These are phyloP conservation scores for Acutogordius australiensis DNA, from an alignment of 2,888 invertebrate genomes.

Conservation along the genomic window DNA sequence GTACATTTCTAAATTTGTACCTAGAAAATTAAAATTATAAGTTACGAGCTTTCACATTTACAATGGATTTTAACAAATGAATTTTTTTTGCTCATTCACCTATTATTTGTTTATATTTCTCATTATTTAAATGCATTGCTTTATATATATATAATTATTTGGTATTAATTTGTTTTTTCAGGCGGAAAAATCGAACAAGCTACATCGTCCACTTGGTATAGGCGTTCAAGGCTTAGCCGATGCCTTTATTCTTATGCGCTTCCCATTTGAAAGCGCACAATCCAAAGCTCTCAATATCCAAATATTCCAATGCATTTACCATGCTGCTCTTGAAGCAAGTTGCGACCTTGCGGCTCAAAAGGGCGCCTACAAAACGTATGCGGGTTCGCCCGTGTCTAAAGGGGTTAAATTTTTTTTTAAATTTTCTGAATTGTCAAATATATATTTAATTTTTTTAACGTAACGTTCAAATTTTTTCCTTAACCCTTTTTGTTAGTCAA, in stretches of 20 bases:
- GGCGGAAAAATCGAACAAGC: slow-evolving; percentile 44
- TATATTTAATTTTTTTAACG: too few relatives aligned
- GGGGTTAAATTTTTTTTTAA: too few relatives aligned
- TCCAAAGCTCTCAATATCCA: slow-evolving; percentile 59
- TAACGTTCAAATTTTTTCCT: too few relatives aligned
- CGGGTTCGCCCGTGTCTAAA: slow-evolving; percentile 65
- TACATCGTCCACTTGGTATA: slow-evolving; percentile 41
- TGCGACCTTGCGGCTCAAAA: slow-evolving; percentile 56
- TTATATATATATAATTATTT: background rate
- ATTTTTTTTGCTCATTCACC: too few relatives aligned
- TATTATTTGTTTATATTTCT: too few relatives aligned
- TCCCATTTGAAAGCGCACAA: slow-evolving; percentile 60
- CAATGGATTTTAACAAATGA: too few relatives aligned
- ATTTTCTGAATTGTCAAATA: too few relatives aligned
- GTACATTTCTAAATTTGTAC: too few relatives aligned
- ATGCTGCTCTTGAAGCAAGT: slow-evolving; percentile 75
- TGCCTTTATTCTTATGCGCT: slow-evolving; percentile 65
- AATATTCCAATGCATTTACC: slow-evolving; percentile 92
- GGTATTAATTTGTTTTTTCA: slow-evolving; percentile 18
- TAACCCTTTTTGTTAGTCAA: too few relatives aligned
- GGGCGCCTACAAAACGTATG: slow-evolving; percentile 65
- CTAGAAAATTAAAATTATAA: too few relatives aligned
- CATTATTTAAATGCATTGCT: too few relatives aligned
- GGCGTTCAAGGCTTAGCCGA: slow-evolving; percentile 93
- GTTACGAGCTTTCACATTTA: background rate